Percentiles rank a stretch among this genome's conserved stretches.
These are phyloP conservation scores for Dipodomys stephensi DNA, from an alignment of 2,113 vertebrate species.

Conservation along the genomic window DNA sequence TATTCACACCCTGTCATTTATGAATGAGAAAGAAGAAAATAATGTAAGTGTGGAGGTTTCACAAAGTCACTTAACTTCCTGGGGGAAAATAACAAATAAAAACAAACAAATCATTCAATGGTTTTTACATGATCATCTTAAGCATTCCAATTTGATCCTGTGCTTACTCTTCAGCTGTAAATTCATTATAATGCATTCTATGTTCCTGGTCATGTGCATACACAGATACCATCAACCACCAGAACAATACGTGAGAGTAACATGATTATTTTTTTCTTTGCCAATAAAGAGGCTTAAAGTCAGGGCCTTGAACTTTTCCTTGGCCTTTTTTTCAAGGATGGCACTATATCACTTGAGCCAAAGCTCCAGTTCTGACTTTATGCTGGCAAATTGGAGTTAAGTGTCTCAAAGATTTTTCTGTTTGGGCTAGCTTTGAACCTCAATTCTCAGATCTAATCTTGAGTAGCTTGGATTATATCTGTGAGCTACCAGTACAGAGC, in stretches of 20 bases:
- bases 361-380: too few species aligned
- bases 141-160: background rate
- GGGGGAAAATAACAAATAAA: background rate
- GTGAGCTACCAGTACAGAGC: too few species aligned
- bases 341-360: too few species aligned
- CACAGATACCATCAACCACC: background rate
- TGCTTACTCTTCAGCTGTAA: background rate
- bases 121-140: background rate
- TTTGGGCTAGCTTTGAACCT: too few species aligned
- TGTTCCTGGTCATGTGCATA: background rate
- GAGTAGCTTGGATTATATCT: too few species aligned
- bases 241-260: background rate
- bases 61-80: background rate
- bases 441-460: too few species aligned
- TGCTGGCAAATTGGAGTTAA: too few species aligned
- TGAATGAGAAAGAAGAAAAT: slow-evolving; percentile 19
- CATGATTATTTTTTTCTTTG: too few species aligned
- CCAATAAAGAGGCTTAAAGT: too few species aligned
- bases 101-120: background rate
- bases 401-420: too few species aligned
- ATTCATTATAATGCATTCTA: background rate
- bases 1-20: background rate
- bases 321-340: too few species aligned
- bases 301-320: too few species aligned
- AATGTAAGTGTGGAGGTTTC: background rate